Percentiles rank a stretch among this genome's conserved stretches.
Conservation (phyloP, 2,888 invertebrate species). For the Leptinotarsa haldemani region DNA sequence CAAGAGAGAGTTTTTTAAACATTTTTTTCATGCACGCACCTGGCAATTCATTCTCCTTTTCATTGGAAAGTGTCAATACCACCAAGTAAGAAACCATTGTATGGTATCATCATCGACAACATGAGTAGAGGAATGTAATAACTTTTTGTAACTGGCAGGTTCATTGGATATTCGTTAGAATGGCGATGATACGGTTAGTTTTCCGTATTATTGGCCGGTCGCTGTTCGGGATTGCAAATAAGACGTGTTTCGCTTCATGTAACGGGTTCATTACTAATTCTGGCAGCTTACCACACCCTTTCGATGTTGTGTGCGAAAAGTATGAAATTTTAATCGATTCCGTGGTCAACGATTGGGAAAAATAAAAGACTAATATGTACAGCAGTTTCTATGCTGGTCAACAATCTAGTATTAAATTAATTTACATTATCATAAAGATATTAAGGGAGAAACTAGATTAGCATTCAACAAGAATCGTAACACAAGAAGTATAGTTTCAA, state of each 20-base stretch:
- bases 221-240: slow-evolving; percentile 38
- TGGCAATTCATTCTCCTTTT: not conserved
- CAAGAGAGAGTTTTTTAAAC: not conserved
- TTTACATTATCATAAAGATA: no score
- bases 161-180: slow-evolving; percentile 35
- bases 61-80: slow-evolving; percentile 19
- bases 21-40: not conserved
- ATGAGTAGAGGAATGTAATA: slow-evolving; percentile 19
- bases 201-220: slow-evolving; percentile 38
- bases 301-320: slow-evolving; percentile 10
- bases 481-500: no score
- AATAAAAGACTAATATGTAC: no score
- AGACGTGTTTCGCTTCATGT: slow-evolving; percentile 42
- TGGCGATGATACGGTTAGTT: slow-evolving; percentile 54
- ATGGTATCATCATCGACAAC: slow-evolving; percentile 24
- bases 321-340: not conserved
- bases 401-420: no score
- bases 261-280: slow-evolving; percentile 48
- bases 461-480: no score
- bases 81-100: slow-evolving; percentile 14
- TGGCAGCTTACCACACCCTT: slow-evolving; percentile 37
- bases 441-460: no score
- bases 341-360: not conserved
- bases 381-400: no score
- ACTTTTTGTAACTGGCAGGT: slow-evolving; percentile 20